Conservation (phyloP, 2,113 vertebrate species). For the Pogona vitticeps region DNA sequence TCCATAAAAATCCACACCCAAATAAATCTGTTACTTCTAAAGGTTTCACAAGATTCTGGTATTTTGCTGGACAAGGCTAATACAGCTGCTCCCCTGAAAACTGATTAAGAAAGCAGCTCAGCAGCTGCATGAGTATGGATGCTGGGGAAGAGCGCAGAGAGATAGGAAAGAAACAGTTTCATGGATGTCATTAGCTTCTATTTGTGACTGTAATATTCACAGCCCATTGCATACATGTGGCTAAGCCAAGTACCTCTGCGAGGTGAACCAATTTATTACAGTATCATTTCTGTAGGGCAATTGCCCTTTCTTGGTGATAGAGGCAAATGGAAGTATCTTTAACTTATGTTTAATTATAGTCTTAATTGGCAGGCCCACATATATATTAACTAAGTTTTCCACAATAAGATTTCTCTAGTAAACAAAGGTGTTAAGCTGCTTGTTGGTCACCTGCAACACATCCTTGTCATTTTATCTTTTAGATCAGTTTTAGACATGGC, state of each 20-base stretch:
- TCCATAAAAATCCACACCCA: too few relatives aligned
- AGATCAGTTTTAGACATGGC: too few relatives aligned
- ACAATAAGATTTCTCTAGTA: too few relatives aligned
- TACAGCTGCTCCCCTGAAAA: too few relatives aligned
- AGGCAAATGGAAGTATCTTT: not conserved
- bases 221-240: not conserved
- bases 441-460: not conserved
- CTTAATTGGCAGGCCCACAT: slow-evolving; percentile 34
- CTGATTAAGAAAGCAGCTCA: too few relatives aligned
- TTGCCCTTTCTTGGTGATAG: not conserved
- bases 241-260: not conserved
- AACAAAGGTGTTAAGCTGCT: slow-evolving; percentile 47
- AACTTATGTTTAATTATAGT: slow-evolving; percentile 45
- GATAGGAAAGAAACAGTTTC: not conserved
- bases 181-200: not conserved
- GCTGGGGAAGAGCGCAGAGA: not conserved
- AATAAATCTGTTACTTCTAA: too few relatives aligned
- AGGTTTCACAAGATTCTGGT: too few relatives aligned
- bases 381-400: slow-evolving; percentile 66
- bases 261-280: not conserved
- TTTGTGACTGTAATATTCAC: not conserved
- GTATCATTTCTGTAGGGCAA: not conserved
- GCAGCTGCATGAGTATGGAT: not conserved
- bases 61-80: too few relatives aligned
- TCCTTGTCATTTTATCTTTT: not conserved